A percentile compares a stretch with the other conserved stretches of the same genome.
phyloP scores from a whole-genome alignment of 2,797 vertebrate species.

The Sebastes variabilis region DNA sequence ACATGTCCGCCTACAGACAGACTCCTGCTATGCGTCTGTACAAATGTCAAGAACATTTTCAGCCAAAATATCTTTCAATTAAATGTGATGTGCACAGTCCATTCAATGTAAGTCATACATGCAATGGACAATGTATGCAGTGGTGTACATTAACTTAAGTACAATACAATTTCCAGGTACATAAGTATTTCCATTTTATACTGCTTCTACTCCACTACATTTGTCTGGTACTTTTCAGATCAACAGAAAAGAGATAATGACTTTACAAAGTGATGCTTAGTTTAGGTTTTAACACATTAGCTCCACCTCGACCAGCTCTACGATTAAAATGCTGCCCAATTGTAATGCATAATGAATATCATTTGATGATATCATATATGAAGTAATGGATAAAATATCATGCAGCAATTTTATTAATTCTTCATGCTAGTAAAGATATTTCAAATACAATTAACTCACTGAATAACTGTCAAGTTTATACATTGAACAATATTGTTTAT shows the following conservation, averaged over 20 bases:
- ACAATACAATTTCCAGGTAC: background rate
- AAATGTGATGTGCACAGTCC: background rate
- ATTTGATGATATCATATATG: background rate
- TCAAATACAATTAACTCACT: background rate
- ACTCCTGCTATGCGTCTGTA: constrained; percentile 11
- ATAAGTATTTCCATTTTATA: background rate
- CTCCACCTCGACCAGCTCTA: background rate
- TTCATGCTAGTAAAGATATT: background rate
- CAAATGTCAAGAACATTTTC: constrained; percentile 8
- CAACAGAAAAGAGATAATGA: background rate
- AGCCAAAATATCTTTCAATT: background rate
- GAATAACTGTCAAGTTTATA: background rate
- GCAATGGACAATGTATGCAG: background rate
- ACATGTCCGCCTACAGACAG: constrained; percentile 45
- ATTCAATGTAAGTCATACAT: background rate
- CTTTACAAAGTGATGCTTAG: background rate
- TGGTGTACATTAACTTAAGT: background rate
- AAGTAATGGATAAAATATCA: background rate
- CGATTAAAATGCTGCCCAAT: background rate
- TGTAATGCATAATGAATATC: background rate
- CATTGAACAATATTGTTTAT: background rate
- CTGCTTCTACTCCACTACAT: background rate
- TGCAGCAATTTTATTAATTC: background rate
- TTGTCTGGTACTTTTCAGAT: background rate
- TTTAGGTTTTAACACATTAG: background rate